phyloP scores from a whole-genome alignment of 2,797 vertebrate species.

The Eutrigla gurnardus region DNA sequence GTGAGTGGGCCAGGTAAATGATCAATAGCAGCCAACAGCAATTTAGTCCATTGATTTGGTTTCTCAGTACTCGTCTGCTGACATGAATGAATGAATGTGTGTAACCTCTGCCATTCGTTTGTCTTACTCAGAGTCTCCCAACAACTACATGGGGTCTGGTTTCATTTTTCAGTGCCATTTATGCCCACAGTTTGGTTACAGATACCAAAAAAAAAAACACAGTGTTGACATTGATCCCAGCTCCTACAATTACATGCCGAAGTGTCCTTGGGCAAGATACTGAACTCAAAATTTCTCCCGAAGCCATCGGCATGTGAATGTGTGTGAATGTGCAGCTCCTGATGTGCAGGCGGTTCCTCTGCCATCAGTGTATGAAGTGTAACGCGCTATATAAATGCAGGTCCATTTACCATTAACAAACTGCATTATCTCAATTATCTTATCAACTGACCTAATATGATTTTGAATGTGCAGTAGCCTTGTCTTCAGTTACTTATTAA shows the following conservation, averaged over 20 bases:
- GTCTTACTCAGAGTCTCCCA: background rate
- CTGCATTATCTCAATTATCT: background rate
- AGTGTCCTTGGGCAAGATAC: too few species aligned
- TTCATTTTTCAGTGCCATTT: background rate
- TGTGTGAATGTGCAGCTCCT: too few species aligned
- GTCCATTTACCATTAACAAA: background rate
- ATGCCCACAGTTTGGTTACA: background rate
- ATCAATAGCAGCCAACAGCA: conserved; percentile 35
- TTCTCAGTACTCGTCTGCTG: conserved; percentile 1
- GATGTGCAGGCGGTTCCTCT: too few species aligned
- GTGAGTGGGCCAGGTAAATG: conserved; percentile 54
- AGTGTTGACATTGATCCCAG: background rate
- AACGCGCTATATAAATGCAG: too few species aligned
- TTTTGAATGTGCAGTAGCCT: conserved; percentile 1
- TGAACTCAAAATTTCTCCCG: too few species aligned
- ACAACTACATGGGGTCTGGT: conserved; percentile 1
- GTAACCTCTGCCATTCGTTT: conserved; percentile 2
- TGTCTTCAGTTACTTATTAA: background rate
- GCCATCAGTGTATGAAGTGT: too few species aligned
- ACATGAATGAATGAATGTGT: conserved; percentile 40
- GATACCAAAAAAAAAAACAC: background rate
- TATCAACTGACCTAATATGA: background rate
- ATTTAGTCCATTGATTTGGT: conserved; percentile 32
- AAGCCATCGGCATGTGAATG: too few species aligned
- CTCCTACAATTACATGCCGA: too few species aligned